Conservation (phyloP, 2,888 invertebrate genomes). For the Muschampia staudingeri region DNA sequence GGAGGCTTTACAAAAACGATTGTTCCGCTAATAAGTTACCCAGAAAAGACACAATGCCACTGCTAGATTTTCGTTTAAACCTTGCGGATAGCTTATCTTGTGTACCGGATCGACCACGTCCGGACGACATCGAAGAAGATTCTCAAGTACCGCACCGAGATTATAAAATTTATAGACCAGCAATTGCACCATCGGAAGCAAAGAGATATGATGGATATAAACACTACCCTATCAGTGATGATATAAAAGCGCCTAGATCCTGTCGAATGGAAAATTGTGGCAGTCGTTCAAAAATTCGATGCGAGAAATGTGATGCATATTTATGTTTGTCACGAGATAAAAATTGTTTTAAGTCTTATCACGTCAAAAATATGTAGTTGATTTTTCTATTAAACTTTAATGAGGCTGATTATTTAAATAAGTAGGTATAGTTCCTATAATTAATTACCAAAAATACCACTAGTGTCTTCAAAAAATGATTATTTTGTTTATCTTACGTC, state of each 20-base stretch:
- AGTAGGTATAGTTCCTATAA: too few relatives aligned
- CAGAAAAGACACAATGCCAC: conserved; percentile 43
- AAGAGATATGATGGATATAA: conserved; percentile 70
- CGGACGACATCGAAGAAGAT: conserved; percentile 32
- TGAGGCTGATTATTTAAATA: too few relatives aligned
- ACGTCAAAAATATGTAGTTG: too few relatives aligned
- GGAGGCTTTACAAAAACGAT: conserved; percentile 66
- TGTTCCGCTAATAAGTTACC: conserved; percentile 39
- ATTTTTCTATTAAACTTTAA: too few relatives aligned
- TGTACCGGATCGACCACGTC: conserved; percentile 39
- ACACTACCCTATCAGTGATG: conserved; percentile 66
- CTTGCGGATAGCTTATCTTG: conserved; percentile 50
- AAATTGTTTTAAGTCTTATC: too few relatives aligned
- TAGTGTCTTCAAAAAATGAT: too few relatives aligned
- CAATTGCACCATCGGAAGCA: conserved; percentile 61
- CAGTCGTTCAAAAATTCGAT: too few relatives aligned
- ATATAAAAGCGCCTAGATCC: conserved; percentile 65
- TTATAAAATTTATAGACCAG: conserved; percentile 47
- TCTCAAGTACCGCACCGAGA: conserved; percentile 30
- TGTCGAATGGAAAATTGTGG: conserved; percentile 58
- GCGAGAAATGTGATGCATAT: too few relatives aligned
- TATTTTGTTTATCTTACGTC: too few relatives aligned
- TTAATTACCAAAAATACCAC: too few relatives aligned
- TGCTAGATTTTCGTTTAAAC: conserved; percentile 58
- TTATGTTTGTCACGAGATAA: too few relatives aligned